Evolutionary conservation across 2,888 invertebrate species (phyloP).

Genomic region (Shargacucullia verbasci): DNA sequence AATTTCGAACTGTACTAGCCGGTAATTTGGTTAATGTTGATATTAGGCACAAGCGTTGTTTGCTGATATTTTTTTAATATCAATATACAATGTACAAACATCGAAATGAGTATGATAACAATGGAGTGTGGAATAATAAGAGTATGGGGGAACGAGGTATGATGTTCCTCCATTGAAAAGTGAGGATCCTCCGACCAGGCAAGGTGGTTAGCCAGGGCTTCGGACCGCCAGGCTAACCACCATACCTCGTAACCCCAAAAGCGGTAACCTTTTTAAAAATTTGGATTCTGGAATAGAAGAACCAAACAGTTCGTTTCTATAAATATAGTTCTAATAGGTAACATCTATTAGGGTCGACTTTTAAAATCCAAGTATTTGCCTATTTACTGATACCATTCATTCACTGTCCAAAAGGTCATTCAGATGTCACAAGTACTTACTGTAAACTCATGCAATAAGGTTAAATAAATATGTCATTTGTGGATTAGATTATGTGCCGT

Average conservation of each 20-base stretch:
- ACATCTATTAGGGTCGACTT: neutral
- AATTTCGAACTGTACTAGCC: conserved; percentile 49
- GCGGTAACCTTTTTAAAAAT: no score
- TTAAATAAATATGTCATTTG: conserved; percentile 59
- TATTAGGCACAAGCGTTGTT: conserved; percentile 32
- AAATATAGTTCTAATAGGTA: neutral
- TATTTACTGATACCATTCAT: conserved; percentile 32
- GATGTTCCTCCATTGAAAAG: no score
- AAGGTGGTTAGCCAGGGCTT: no score
- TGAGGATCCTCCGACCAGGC: no score
- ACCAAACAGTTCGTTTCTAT: neutral
- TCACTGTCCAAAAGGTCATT: conserved; percentile 36
- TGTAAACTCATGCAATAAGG: conserved; percentile 46
- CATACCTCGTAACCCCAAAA: no score
- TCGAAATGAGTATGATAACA: conserved; percentile 15
- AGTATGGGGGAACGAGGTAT: no score
- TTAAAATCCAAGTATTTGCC: conserved; percentile 19
- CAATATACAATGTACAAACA: conserved; percentile 7
- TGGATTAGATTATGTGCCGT: conserved; percentile 56
- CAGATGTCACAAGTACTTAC: conserved; percentile 37
- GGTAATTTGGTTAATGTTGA: conserved; percentile 58
- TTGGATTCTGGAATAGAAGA: no score
- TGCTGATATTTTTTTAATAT: conserved; percentile 26
- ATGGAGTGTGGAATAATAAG: neutral
- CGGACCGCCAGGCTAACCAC: no score